Evolutionary conservation across 2,888 invertebrate species (phyloP), one percentile per base, ranked within the genome.

Genomic region (Epirrhoe alternata): DNA sequence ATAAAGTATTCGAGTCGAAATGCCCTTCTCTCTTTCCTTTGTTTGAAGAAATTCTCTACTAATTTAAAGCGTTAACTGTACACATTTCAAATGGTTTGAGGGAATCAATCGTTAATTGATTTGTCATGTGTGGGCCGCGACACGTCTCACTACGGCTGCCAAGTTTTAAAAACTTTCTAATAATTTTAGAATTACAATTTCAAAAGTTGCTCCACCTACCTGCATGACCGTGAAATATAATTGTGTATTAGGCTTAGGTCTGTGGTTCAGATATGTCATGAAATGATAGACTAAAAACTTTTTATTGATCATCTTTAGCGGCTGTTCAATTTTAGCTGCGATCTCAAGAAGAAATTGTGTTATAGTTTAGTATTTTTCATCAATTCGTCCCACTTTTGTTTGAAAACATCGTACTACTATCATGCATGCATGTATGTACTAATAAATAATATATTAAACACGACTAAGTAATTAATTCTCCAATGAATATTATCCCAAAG

Each of bases 51-150:
- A 24, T 24, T 24, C 24, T 24, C 24, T 24, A 24, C 24, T 24
- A 24, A 24, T 24, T 24, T 2, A 24, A 24, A 24, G 3, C 24
- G 3, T 24, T 47, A 5, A 47, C 47, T 47, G 16, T 47, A 45
- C 45, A 16, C 14, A 54, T 59, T 63, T 63, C 5, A 56, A 60
- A 67, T 35, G 59, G 49, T 59, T 67, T 63, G 55, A 52, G 38
- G 60, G 56, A 60, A 63, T 63, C 54, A 63, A 60, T 66, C 57
- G 58, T 54, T 56, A 56, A 64, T 61, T 66, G 62, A 66, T 66
- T 63, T 69, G 42, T 56, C 45, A 57, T 59, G 64, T 68, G 64
- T 62, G 61, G 64, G 64, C 55, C 17, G 66, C 50, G 62, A 63
- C 63, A 67, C 47, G 42, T 49, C 49, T 38, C 52, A 38, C 31